These are phyloP conservation scores for Chlorospingus flavigularis DNA, from an alignment of 2,797 vertebrate species.

Conservation along the genomic window DNA sequence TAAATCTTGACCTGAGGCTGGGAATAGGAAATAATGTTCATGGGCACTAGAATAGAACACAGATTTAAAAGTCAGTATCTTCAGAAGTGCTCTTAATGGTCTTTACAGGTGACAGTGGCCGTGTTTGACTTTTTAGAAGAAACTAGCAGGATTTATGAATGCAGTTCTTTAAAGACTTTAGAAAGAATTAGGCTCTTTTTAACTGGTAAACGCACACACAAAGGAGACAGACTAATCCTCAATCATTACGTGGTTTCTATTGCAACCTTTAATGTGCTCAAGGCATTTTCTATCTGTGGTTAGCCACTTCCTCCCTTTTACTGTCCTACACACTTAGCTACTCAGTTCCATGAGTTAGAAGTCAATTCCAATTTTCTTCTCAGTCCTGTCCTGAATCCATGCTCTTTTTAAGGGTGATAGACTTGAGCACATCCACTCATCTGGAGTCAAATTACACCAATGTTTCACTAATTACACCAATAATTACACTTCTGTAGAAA, in stretches of 20 bases:
- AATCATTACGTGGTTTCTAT: fast-evolving
- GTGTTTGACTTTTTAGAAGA: not conserved
- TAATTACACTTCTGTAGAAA: not conserved
- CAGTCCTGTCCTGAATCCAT: not conserved
- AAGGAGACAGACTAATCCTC: not conserved
- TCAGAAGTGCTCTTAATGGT: not conserved
- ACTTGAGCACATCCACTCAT: not conserved
- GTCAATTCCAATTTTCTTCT: not conserved
- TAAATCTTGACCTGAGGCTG: not conserved
- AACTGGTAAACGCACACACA: not conserved
- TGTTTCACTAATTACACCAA: not conserved
- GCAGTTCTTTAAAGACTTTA: not conserved
- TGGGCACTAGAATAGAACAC: not conserved
- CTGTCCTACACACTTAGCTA: not conserved
- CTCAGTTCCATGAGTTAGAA: not conserved
- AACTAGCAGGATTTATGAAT: not conserved
- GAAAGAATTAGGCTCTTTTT: not conserved
- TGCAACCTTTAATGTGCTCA: not conserved
- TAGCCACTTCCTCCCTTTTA: not conserved
- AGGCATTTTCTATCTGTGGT: not conserved
- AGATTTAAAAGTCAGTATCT: not conserved
- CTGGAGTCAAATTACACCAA: not conserved
- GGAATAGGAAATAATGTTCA: not conserved
- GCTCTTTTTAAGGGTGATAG: not conserved
- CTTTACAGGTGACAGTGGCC: not conserved